Evolutionary conservation across 1,140 invertebrate species (phyloP).

Genomic region (Globodera rostochiensis): DNA sequence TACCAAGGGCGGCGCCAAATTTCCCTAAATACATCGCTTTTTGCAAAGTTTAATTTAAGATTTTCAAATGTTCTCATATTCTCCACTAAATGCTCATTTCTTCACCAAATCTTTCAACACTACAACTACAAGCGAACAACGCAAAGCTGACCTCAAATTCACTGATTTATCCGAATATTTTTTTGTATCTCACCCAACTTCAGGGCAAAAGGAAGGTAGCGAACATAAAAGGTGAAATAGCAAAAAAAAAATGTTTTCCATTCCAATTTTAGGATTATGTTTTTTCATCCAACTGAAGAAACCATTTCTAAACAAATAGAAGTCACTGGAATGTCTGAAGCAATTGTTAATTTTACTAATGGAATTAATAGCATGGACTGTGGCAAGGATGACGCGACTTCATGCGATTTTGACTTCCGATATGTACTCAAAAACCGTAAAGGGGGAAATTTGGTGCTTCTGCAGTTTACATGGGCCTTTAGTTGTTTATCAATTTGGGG

Average conservation of each 20-base stretch:
- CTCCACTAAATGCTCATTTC: conserved; percentile 16
- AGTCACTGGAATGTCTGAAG: conserved; percentile 45
- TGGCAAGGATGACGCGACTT: neutral
- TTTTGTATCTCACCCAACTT: conserved; percentile 40
- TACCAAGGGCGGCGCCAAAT: too few relatives aligned
- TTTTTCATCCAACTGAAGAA: conserved; percentile 8
- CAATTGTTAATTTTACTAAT: conserved; percentile 40
- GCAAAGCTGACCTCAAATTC: conserved; percentile 33
- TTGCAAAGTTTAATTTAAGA: neutral
- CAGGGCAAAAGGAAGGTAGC: conserved; percentile 36
- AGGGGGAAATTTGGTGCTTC: too few relatives aligned
- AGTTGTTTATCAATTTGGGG: too few relatives aligned
- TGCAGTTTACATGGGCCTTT: too few relatives aligned
- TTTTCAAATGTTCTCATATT: conserved; percentile 17
- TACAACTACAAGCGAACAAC: neutral
- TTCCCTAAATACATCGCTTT: neutral
- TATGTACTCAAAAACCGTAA: neutral
- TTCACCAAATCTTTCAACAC: neutral
- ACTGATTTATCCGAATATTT: conserved; percentile 35
- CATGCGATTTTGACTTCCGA: neutral
- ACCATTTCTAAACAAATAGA: conserved; percentile 31
- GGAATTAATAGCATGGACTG: conserved; percentile 5
- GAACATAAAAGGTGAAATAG: conserved; percentile 30
- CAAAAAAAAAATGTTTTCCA: neutral
- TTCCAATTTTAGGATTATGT: conserved; percentile 7